Evolutionary conservation across 2,888 invertebrate species (phyloP).

Genomic region (Pachliopta kotzebuea): DNA sequence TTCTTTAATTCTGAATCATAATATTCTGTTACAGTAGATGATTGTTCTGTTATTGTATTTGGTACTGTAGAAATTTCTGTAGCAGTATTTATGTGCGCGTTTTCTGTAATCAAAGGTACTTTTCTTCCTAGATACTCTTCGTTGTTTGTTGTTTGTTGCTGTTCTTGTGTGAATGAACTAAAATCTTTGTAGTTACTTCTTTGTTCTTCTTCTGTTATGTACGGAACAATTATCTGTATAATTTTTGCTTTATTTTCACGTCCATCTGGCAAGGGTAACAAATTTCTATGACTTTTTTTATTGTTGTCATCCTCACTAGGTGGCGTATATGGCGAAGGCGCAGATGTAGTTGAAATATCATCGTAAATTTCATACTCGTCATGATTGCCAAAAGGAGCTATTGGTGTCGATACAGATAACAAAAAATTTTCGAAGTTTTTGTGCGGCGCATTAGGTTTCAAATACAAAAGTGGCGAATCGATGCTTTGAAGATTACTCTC

Average conservation of each 20-base stretch:
- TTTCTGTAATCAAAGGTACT: slow-evolving; percentile 62
- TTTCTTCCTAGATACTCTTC: slow-evolving; percentile 72
- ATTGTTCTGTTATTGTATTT: slow-evolving; percentile 53
- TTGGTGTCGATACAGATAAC: slow-evolving; percentile 51
- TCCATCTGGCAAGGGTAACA: slow-evolving; percentile 42
- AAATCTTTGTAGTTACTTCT: slow-evolving; percentile 45
- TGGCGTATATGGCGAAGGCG: slow-evolving; percentile 42
- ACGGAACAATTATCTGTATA: slow-evolving; percentile 91
- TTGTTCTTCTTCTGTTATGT: slow-evolving; percentile 72
- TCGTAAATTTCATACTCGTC: slow-evolving; percentile 72
- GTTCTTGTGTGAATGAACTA: slow-evolving; percentile 60
- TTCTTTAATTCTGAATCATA: slow-evolving; percentile 76
- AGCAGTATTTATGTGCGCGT: slow-evolving; percentile 39
- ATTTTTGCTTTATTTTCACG: slow-evolving; percentile 80
- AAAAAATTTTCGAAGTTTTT: slow-evolving; percentile 74
- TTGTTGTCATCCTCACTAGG: slow-evolving; percentile 51
- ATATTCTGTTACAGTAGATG: slow-evolving; percentile 58
- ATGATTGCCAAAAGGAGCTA: slow-evolving; percentile 49
- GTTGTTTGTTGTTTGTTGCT: slow-evolving; percentile 41
- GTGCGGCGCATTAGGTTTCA: slow-evolving; percentile 75
- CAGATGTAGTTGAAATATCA: slow-evolving; percentile 54
- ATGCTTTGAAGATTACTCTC: slow-evolving; percentile 74
- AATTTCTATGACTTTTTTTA: slow-evolving; percentile 50
- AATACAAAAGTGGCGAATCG: slow-evolving; percentile 81
- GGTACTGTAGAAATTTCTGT: slow-evolving; percentile 50